Evolutionary conservation across 2,797 vertebrate species (phyloP), one percentile per base, ranked within the genome.

Genomic region (Chiroxiphia lanceolata): DNA sequence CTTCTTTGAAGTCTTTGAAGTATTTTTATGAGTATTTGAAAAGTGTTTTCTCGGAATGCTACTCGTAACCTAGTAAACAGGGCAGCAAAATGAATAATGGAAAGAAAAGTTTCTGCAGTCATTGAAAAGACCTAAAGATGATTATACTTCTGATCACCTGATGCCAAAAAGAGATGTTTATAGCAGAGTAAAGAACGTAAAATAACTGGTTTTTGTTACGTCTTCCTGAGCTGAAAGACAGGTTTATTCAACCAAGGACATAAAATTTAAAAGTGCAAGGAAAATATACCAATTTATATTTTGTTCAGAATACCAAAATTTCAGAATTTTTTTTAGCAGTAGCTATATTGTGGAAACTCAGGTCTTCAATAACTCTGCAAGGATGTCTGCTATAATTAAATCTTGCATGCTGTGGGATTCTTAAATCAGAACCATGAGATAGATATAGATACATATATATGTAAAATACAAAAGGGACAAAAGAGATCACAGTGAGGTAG

Each of bases 31-130:
- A 23, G 2, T 57, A 60, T 59, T 85, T 82, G 22, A 79, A 60
- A 70, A 57, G 10, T 1, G 2, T 45, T 76, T 93, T 48, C 53
- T 87, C 31, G 11, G n/a, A 50, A 71, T 77, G 11, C 13, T 90
- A 81, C 22, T 67, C 74, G 82, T 69, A 84, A 61, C 48, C 36
- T 81, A 60, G 54, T 82, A 95, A 68, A 83, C 9, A 81, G 9
- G 48, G 42, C 12, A 96, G 47, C 33, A 97, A 96, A 95, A 82
- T 85, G 25, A 93, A 87, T 61, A 91, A 57, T 54, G 90, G 83
- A 71, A 93, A 91, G 42, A 92, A 89, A 97, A 50, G 40, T 69
- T 72, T 33, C 5, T 77, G 38, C 6, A 42, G 34, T 45, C 47
- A 87, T 74, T 94, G 75, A 71, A 96, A 94, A 96, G 10, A 19